Evolutionary conservation across 2,888 invertebrate species (phyloP), one percentile per base, ranked within the genome.

Genomic region (Mythimna pallens): DNA sequence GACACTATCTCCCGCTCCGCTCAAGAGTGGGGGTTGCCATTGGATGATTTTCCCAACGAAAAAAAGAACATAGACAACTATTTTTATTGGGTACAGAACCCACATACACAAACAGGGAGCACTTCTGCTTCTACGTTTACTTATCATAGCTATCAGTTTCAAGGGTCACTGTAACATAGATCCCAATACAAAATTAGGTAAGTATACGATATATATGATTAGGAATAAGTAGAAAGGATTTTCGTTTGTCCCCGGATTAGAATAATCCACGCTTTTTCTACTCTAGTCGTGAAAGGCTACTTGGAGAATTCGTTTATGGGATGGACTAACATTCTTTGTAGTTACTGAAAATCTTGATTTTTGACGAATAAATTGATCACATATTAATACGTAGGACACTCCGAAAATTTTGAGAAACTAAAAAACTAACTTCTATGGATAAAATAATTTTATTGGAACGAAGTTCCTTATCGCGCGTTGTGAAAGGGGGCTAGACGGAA

Each of bases 101-200:
- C 34, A n/a, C 2, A 0, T 12, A 0, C 17, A 7, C 4, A 68
- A 74, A 54, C 17, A 2, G 6, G 17, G 4, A 20, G 14, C 74
- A 2, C 54, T 8, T 65, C 68, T 79, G 30, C 8, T 73, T 10
- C n/a, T n/a, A 8, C 75, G 80, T 78, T 89, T 84, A 86, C 84
- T 88, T 87, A 87, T 86, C 86, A 84, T 69, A 82, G 81, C 84
- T 86, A 79, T 69, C 83, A 85, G 86, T 87, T 87, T 83, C 85
- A 84, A 82, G 85, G 88, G 83, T 68, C 80, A 20, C 68, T 62
- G 69, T 82, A 81, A 84, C 80, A 86, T 74, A 85, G 84, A 82
- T 83, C 79, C 73, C 52, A 25, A 85, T 80, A 86, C 76, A 68
- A 76, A 82, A 87, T 88, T 84, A 84, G 75, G 68, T 65, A 59